Evolutionary conservation across 2,797 vertebrate species (phyloP), one percentile per base, ranked within the genome.

Genomic region (Sebastes matsubarae): DNA sequence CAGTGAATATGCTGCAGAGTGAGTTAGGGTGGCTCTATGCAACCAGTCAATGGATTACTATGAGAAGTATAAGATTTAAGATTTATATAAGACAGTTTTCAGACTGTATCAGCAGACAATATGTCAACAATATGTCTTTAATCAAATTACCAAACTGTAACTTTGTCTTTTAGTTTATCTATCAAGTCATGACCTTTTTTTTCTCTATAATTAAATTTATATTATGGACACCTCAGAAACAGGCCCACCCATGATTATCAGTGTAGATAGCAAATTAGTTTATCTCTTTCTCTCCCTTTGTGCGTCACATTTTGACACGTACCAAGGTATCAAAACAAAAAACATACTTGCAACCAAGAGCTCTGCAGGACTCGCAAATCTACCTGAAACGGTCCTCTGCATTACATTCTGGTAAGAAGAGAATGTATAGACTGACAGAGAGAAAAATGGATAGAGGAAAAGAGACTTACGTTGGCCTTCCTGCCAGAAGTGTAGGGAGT

Each of bases 381-480:
- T 16, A 32, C 18, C 66, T 54, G 55, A 25, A 77, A 63, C 30
- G 0, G 5, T 8, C 5, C 38, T 18, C 42, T 46, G 16, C 16
- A 46, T 46, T 46, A 46, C 42, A 46, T 18, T 18, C 42, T 18
- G 6, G 42, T 46, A 46, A 46, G 42, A 46, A 46, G 42, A 46
- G 68, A 78, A 77, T 16, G 25, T 75, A 75, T 8, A 58, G 54
- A 66, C 24, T 52, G 85, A 72, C 16, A 69, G 67, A 85, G 58
- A 80, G 79, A 66, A 79, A 68, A 75, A 89, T 54, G 64, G 8
- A 77, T 13, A 16, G 29, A 87, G 75, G 52, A 88, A 97, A 70
- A 84, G 50, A 9, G 76, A 99, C 98, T 99, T 96, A 99, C 98
- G 96, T 97, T 83, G 97, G 94, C 61, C 91, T 91, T 96, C 98